These are phyloP conservation scores for Plecturocebus donacophilus DNA, from an alignment of 2,113 vertebrate species.

Conservation along the genomic window DNA sequence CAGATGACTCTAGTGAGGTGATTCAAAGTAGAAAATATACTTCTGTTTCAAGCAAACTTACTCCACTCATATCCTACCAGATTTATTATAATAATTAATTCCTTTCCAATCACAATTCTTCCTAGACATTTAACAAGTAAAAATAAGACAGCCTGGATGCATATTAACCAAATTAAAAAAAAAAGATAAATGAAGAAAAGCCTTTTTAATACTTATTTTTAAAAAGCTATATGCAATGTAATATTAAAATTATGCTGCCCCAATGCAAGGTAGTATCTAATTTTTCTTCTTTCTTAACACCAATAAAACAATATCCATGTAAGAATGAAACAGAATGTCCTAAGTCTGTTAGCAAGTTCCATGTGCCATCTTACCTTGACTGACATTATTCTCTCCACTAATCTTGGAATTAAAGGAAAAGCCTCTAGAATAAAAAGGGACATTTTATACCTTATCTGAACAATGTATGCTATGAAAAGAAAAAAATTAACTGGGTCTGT, in stretches of 20 bases:
- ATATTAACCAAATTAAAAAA: background rate
- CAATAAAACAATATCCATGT: background rate
- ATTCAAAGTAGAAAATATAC: conserved; percentile 28
- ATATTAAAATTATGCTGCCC: conserved; percentile 27
- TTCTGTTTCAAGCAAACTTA: conserved; percentile 43
- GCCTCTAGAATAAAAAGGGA: background rate
- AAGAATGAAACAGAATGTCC: conserved; percentile 2
- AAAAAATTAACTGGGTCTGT: conserved; percentile 32
- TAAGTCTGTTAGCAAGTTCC: background rate
- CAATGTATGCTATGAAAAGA: background rate
- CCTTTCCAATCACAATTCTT: conserved; percentile 30
- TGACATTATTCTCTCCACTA: background rate
- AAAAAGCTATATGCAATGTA: background rate
- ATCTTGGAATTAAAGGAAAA: conserved; percentile 46
- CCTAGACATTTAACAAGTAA: conserved; percentile 35
- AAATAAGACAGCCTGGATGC: conserved; percentile 26
- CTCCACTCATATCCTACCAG: conserved; percentile 11
- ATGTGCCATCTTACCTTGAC: background rate
- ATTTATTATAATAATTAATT: conserved; percentile 41
- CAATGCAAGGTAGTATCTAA: conserved; percentile 16
- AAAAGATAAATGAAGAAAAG: conserved; percentile 43
- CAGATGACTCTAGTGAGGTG: conserved; percentile 39
- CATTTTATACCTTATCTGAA: conserved; percentile 36
- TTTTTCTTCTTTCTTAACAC: conserved; percentile 28
- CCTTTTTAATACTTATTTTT: conserved; percentile 26